Percentiles rank a stretch among this genome's conserved stretches.
Conservation (phyloP, 2,113 vertebrate genomes). For the Syngnathus floridae region DNA sequence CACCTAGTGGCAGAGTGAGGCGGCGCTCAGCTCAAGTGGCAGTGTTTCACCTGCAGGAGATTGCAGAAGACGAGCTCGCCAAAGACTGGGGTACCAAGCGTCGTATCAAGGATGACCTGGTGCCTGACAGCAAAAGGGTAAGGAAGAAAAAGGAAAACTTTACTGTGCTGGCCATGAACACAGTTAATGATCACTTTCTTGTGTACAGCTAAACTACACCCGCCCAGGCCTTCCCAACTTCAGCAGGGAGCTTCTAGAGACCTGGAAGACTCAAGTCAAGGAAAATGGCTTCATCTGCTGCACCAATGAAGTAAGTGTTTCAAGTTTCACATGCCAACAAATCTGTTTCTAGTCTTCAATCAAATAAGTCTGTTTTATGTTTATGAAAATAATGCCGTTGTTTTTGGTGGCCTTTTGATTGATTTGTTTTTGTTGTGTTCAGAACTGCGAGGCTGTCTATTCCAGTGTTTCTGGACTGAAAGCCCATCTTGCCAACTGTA, state of each 20-base stretch:
- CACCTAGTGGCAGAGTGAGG: conserved; percentile 88
- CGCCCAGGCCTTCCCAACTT: conserved; percentile 92
- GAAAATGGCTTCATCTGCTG: conserved; percentile 95
- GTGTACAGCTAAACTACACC: conserved; percentile 89
- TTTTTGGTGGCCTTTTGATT: conserved; percentile 7
- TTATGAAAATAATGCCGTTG: neutral
- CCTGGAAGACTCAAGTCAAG: conserved; percentile 93
- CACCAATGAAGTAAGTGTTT: conserved; percentile 79
- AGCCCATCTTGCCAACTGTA: conserved; percentile 94
- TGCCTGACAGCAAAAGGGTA: conserved; percentile 91
- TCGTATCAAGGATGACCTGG: conserved; percentile 93
- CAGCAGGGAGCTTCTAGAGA: conserved; percentile 82
- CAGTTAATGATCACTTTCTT: conserved; percentile 15
- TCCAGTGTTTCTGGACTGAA: conserved; percentile 96
- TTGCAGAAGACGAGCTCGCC: conserved; percentile 89
- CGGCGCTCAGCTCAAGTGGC: conserved; percentile 91
- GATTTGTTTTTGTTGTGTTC: conserved; percentile 39
- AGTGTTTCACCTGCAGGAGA: conserved; percentile 95
- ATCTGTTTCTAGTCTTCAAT: neutral
- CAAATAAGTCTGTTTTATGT: neutral
- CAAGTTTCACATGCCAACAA: neutral
- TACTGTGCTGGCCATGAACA: neutral
- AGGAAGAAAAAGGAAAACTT: conserved; percentile 31
- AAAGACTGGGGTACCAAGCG: conserved; percentile 88
- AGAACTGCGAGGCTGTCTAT: conserved; percentile 96